Conservation (phyloP, 92 coral and sea anemone species). For the Zoanthus gigantus region DNA sequence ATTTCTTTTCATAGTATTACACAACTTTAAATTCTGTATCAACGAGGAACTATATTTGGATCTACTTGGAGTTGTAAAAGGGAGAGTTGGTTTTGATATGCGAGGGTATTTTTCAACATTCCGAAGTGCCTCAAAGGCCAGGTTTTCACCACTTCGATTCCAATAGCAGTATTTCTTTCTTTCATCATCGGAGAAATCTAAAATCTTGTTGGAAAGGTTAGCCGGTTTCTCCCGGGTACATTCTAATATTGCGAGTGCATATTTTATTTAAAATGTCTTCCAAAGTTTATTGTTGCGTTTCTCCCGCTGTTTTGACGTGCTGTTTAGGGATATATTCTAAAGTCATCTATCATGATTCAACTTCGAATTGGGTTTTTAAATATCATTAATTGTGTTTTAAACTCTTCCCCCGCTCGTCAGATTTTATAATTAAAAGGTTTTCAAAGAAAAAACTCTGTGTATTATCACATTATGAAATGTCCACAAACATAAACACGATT, state of each 20-base stretch:
- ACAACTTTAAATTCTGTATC: no score
- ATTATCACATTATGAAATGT: not conserved
- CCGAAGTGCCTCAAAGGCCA: no score
- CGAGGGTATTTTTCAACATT: no score
- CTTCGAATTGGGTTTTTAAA: conserved; percentile 6
- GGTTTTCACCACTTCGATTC: not conserved
- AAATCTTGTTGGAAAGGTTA: not conserved
- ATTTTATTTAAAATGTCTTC: not conserved
- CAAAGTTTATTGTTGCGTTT: not conserved
- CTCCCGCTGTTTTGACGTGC: not conserved
- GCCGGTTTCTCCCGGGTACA: not conserved
- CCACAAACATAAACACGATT: not conserved
- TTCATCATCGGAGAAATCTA: not conserved
- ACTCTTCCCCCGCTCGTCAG: not conserved
- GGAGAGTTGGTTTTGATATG: no score
- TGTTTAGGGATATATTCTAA: not conserved
- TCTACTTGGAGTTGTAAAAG: no score
- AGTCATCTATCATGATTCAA: not conserved
- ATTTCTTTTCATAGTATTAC: no score
- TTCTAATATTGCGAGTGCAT: not conserved
- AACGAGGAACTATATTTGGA: no score
- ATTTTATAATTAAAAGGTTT: conserved; percentile 2
- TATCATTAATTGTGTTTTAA: not conserved
- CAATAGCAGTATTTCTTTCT: not conserved
- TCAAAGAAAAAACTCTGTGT: not conserved